A percentile compares a stretch with the other conserved stretches of the same genome.
These are phyloP conservation scores for Ericerus pela DNA, from an alignment of 1,140 invertebrate species.

Conservation along the genomic window DNA sequence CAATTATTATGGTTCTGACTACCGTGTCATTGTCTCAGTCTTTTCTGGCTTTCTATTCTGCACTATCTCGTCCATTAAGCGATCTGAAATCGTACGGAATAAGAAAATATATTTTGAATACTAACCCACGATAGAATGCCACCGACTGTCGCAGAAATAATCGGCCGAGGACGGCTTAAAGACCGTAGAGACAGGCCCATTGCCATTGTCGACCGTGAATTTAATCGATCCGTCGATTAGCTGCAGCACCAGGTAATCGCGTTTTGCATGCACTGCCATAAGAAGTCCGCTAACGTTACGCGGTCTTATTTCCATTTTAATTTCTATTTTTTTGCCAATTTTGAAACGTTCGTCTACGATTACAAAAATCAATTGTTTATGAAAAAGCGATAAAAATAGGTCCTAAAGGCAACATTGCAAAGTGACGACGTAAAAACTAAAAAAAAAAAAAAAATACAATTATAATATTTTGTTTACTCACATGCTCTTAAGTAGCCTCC, in stretches of 20 bases:
- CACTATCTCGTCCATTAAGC: conserved; percentile 11
- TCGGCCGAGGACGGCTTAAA: conserved; percentile 53
- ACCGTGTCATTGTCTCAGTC: background rate
- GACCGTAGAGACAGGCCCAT: conserved; percentile 55
- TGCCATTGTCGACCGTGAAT: conserved; percentile 71
- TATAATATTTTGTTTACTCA: conserved; percentile 35
- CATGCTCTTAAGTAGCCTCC: conserved; percentile 49
- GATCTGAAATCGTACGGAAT: background rate
- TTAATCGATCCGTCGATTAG: conserved; percentile 68
- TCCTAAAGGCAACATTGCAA: background rate
- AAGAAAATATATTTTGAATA: conserved; percentile 14
- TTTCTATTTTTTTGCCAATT: conserved; percentile 60
- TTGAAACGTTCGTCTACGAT: conserved; percentile 50
- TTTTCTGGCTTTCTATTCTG: no score
- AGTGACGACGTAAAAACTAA: background rate
- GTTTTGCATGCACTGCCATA: conserved; percentile 60
- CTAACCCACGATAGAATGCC: conserved; percentile 77
- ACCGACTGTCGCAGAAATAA: conserved; percentile 74
- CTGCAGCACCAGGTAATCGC: conserved; percentile 73
- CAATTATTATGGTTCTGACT: conserved; percentile 12
- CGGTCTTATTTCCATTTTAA: conserved; percentile 78
- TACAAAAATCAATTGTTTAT: conserved; percentile 22
- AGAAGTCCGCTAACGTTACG: conserved; percentile 65
- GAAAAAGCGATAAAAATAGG: background rate
- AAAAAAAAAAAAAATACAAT: background rate